Conservation (phyloP, 2,888 invertebrate genomes). For the Strigamia crassipes region DNA sequence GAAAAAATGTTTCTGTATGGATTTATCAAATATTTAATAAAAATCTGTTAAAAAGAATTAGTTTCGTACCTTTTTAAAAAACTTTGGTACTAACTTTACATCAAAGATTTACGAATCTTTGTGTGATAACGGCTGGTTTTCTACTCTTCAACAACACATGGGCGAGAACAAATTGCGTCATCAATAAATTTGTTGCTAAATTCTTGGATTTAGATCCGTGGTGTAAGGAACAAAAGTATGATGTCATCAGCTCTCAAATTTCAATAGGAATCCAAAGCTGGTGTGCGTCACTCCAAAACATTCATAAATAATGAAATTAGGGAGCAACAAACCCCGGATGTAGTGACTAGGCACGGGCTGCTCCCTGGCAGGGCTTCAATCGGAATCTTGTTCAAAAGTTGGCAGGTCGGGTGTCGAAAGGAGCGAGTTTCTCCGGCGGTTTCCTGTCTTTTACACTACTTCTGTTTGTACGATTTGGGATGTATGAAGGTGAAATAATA, state of each 20-base stretch:
- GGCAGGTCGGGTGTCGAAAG: slow-evolving; percentile 20
- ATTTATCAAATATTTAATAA: too few relatives aligned
- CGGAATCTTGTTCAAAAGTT: slow-evolving; percentile 46
- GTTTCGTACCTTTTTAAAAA: too few relatives aligned
- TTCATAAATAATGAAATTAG: neutral
- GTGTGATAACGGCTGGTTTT: too few relatives aligned
- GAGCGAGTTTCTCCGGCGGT: neutral
- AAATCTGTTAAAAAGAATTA: too few relatives aligned
- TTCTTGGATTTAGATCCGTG: too few relatives aligned
- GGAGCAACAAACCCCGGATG: slow-evolving; percentile 33
- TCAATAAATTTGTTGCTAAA: too few relatives aligned
- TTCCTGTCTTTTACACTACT: neutral
- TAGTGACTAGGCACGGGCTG: neutral
- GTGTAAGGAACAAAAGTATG: too few relatives aligned
- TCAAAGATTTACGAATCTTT: too few relatives aligned
- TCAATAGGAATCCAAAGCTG: neutral
- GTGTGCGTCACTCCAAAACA: neutral
- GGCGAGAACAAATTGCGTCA: too few relatives aligned
- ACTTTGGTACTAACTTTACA: too few relatives aligned
- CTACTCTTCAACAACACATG: too few relatives aligned
- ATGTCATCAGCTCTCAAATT: neutral
- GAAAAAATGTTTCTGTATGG: too few relatives aligned
- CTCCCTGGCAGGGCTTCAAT: slow-evolving; percentile 34
- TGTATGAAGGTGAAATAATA: neutral
- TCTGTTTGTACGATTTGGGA: neutral